phyloP scores from a whole-genome alignment of 2,888 invertebrate species.

The Antheraea assamensis region DNA sequence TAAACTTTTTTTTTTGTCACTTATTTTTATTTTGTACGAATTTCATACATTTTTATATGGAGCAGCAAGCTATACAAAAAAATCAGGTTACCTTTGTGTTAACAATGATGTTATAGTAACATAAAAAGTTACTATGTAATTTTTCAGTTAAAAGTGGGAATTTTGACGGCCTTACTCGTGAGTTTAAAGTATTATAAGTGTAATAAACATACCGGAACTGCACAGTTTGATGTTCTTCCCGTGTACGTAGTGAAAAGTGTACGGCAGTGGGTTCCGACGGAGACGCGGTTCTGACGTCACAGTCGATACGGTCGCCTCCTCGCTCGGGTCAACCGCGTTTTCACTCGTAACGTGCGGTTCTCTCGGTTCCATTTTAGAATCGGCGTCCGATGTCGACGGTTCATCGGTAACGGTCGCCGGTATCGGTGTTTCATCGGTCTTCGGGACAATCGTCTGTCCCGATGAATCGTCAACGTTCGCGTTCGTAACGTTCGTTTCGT shows the following conservation, averaged over 20 bases:
- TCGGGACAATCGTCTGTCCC: background rate
- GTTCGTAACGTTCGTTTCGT: background rate
- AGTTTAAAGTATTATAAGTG: background rate
- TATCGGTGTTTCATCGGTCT: background rate
- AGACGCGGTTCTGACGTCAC: constrained; percentile 34
- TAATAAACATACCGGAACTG: constrained; percentile 54
- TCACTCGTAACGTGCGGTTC: constrained; percentile 8
- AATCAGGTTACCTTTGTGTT: too few species aligned
- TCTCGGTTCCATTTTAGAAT: background rate
- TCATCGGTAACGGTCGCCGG: background rate
- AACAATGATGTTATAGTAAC: too few species aligned
- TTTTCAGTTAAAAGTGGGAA: too few species aligned
- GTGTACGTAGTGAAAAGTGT: constrained; percentile 91
- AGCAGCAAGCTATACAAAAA: too few species aligned
- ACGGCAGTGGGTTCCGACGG: constrained; percentile 72
- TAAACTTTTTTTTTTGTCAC: too few species aligned
- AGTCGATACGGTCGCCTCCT: background rate
- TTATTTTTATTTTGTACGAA: too few species aligned
- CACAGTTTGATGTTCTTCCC: constrained; percentile 90
- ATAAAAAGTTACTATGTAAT: too few species aligned
- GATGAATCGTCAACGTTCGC: background rate
- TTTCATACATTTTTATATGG: too few species aligned
- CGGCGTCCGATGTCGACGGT: constrained; percentile 12
- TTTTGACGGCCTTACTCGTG: too few species aligned
- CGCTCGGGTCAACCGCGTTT: constrained; percentile 15